Percentiles rank a stretch among this genome's conserved stretches.
Conservation (phyloP, 2,888 invertebrate species). For the Agrotis puta region DNA sequence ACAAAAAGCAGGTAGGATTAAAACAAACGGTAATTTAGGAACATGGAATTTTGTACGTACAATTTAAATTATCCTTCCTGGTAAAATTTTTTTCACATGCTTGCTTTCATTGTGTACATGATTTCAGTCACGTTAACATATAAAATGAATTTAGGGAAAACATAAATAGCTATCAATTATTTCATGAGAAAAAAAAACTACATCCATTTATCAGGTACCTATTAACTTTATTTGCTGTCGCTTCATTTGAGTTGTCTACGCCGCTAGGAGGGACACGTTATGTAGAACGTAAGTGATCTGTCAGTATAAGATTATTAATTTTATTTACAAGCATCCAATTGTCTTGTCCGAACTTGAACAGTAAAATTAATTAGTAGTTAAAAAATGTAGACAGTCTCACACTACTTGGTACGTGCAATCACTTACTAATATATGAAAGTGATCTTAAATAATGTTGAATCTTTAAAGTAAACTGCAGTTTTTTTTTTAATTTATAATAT, state of each 20-base stretch:
- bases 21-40: no score
- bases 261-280: conserved; percentile 67
- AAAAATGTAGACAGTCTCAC: conserved; percentile 13
- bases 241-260: conserved; percentile 48
- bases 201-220: background rate
- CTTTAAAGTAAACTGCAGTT: no score
- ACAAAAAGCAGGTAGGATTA: conserved; percentile 9
- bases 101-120: background rate
- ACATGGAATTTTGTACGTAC: background rate
- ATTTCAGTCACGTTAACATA: background rate
- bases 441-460: no score
- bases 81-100: background rate
- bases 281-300: conserved; percentile 60
- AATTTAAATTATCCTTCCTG: background rate
- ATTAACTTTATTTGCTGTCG: conserved; percentile 38
- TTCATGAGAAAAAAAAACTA: background rate
- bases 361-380: conserved; percentile 50
- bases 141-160: background rate
- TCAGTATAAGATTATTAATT: conserved; percentile 67
- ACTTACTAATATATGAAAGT: no score
- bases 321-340: conserved; percentile 64
- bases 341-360: conserved; percentile 35
- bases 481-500: no score
- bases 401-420: background rate
- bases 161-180: no score